Evolutionary conservation across 2,888 invertebrate genomes (phyloP), one percentile per base, ranked within the genome.

Genomic region (Epinotia bilunana): DNA sequence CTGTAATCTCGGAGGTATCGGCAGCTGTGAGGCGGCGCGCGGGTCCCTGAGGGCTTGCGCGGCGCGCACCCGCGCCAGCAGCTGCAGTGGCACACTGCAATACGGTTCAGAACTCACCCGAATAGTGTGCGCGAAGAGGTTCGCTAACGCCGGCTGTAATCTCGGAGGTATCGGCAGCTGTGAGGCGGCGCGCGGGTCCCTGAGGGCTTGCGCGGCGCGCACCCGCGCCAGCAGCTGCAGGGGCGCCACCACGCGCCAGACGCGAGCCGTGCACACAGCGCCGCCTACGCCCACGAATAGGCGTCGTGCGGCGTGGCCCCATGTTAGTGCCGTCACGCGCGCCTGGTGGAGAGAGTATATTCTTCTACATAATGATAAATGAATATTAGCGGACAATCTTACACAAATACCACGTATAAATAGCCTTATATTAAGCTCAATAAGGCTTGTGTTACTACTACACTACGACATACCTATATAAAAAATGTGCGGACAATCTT

Each of bases 301-400:
- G 43, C 99, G 95, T 81, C 98, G 97, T 88, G 99, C 99, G 88
- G 99, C 99, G 95, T 99, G 99, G 43, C 99, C 99, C 99, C 99
- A 99, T 11, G 99, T 99, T 84, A 99, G 94, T 1, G 99, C 98
- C 68, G 98, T 97, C 72, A 99, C 97, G 6, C 97, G 96, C 79
- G 97, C 95, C 97, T 97, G 58, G 0, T n/a, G 18, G 4, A 6
- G 6, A 65, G 20, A 16, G 9, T 18, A 12, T 5, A n/a, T 1
- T 12, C 18, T 9, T 62, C 11, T 1, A 49, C 16, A 49, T 49
- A 49, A 16, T 33, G 2, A 33, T 33, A 33, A 33, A 33, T 33
- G 7, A 7, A 33, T 6, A 7, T 33, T 33, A 33, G 33, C 6
- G 6, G 33, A 33, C 33, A 33, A 33, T 7, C 6, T 28, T 33